Evolutionary conservation across 2,797 vertebrate genomes (phyloP).

Genomic region (Phoxinus dragarum): DNA sequence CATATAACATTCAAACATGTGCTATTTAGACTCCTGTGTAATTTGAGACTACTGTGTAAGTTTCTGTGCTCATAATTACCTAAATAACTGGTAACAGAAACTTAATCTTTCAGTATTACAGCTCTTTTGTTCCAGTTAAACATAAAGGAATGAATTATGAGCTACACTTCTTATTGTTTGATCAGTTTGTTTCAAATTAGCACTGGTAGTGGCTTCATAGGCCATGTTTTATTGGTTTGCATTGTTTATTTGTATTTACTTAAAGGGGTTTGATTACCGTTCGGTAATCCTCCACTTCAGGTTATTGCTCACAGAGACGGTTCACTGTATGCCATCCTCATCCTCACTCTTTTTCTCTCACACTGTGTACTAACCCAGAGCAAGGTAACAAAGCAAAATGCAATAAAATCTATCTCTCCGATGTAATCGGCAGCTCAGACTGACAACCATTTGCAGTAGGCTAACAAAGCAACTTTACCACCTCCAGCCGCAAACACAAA

Average conservation of each 20-base stretch:
- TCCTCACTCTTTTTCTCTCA: not conserved
- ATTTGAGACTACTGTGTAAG: not conserved
- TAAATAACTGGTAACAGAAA: not conserved
- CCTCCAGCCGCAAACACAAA: not conserved
- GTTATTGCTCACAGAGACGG: constrained; percentile 49
- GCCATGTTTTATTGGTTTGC: constrained; percentile 47
- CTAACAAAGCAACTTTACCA: constrained; percentile 2
- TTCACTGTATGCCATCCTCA: constrained; percentile 32
- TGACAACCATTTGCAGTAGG: constrained; percentile 6
- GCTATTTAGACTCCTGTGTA: constrained; percentile 12
- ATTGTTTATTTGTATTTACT: constrained; percentile 56
- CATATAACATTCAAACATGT: not conserved
- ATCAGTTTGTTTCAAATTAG: constrained; percentile 62
- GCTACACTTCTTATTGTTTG: constrained; percentile 30
- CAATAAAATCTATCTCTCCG: not conserved
- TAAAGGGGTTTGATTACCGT: constrained; percentile 36
- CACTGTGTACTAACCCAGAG: not conserved
- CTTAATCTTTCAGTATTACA: not conserved
- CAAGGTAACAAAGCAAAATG: not conserved
- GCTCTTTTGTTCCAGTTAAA: not conserved
- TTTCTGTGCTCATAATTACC: constrained; percentile 12
- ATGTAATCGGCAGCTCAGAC: not conserved
- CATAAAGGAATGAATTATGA: not conserved
- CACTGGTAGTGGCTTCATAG: constrained; percentile 32
- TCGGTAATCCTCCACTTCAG: constrained; percentile 55